Conservation (phyloP, 2,113 vertebrate species). For the Scytalopus superciliaris region DNA sequence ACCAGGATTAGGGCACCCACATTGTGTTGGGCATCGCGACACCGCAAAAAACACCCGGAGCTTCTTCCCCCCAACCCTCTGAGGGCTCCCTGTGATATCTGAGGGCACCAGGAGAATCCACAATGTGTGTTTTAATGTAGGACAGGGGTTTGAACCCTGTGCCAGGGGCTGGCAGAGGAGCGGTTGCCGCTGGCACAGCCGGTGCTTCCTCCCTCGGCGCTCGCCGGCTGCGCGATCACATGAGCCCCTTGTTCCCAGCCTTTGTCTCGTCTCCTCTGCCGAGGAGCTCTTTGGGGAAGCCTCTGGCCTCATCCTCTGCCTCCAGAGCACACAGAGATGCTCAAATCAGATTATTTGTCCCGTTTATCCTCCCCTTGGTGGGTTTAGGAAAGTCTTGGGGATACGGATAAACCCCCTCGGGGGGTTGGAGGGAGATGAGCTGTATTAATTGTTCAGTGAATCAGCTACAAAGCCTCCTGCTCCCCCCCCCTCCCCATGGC, state of each 20-base stretch:
- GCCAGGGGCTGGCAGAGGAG: neutral
- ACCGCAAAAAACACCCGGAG: neutral
- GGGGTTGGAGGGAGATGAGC: neutral
- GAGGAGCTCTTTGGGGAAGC: neutral
- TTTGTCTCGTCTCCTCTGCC: constrained; percentile 6
- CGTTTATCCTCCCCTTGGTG: neutral
- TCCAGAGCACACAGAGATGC: neutral
- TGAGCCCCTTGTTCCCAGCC: constrained; percentile 34
- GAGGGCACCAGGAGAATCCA: neutral
- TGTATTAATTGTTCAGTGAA: neutral
- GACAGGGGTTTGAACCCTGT: fast-evolving
- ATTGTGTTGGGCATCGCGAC: fast-evolving
- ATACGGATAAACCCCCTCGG: neutral
- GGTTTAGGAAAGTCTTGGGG: neutral
- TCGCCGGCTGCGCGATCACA: constrained; percentile 18
- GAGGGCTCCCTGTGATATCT: neutral
- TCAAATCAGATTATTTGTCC: neutral
- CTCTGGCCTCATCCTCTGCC: neutral
- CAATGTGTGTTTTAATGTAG: fast-evolving
- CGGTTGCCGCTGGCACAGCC: neutral
- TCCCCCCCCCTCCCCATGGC: neutral
- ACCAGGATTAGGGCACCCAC: neutral
- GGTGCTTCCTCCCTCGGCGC: neutral
- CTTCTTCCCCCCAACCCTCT: neutral
- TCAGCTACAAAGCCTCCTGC: neutral